These are phyloP conservation scores for Oreochromis spilurus DNA, from an alignment of 2,113 vertebrate genomes.

Conservation along the genomic window DNA sequence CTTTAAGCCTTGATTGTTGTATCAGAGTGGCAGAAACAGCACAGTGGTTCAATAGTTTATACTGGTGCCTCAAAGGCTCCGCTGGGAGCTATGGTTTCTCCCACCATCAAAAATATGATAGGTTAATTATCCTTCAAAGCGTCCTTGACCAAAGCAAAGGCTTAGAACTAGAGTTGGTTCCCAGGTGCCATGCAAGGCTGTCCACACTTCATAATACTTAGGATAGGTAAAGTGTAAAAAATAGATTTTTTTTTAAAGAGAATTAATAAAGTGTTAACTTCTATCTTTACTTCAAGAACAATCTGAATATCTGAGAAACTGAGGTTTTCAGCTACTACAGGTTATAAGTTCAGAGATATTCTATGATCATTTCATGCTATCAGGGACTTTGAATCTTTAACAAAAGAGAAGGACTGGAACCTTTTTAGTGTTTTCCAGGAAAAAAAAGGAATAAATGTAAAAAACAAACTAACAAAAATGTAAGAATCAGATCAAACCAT, in stretches of 20 bases:
- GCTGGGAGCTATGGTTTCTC: neutral
- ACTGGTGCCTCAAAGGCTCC: neutral
- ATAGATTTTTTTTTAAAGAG: no score
- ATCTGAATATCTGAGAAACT: neutral
- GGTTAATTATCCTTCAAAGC: neutral
- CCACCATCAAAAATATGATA: neutral
- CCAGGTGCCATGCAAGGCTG: neutral
- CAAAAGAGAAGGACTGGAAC: neutral
- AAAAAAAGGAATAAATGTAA: neutral
- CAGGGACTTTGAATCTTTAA: neutral
- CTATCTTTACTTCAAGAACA: neutral
- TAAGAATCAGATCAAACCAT: neutral
- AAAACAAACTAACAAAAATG: fast-evolving
- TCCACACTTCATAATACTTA: neutral
- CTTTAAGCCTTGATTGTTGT: neutral
- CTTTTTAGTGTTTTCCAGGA: neutral
- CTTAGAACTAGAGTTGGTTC: neutral
- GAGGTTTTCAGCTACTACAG: neutral
- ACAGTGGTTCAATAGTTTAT: neutral
- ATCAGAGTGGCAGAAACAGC: neutral
- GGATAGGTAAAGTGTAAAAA: neutral
- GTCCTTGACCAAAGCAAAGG: neutral
- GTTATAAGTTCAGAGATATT: neutral
- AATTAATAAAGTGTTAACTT: neutral
- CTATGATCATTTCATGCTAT: neutral